Evolutionary conservation across 2,888 invertebrate genomes (phyloP).

Genomic region (Zonitis immaculata): DNA sequence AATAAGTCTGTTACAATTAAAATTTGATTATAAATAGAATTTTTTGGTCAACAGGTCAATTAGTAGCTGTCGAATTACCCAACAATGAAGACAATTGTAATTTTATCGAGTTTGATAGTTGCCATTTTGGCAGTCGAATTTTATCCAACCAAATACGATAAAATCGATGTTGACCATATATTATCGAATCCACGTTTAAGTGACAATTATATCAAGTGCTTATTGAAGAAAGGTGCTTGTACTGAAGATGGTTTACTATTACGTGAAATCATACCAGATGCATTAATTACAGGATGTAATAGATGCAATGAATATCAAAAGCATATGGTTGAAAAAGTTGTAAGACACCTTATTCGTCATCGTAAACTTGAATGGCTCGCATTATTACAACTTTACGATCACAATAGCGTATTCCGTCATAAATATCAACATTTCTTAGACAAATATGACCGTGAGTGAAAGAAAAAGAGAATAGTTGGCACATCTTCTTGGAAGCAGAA

Average conservation of each 20-base stretch:
- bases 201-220: constrained; percentile 11
- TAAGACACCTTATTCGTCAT: constrained; percentile 55
- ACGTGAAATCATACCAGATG: constrained; percentile 58
- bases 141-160: constrained; percentile 19
- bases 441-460: background rate
- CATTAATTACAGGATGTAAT: constrained; percentile 57
- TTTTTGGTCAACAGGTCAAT: background rate
- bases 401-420: too few species aligned
- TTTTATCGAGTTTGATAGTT: constrained; percentile 6
- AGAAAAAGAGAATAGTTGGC: too few species aligned
- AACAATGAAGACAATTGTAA: constrained; percentile 14
- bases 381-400: constrained; percentile 59
- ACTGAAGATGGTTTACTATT: constrained; percentile 41
- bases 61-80: background rate
- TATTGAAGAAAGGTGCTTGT: constrained; percentile 15
- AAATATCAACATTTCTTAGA: constrained; percentile 34
- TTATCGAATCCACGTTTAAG: constrained; percentile 10
- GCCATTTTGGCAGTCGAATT: constrained; percentile 7
- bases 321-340: constrained; percentile 58
- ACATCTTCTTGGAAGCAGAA: too few species aligned
- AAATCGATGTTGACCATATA: constrained; percentile 14
- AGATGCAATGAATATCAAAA: constrained; percentile 61
- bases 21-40: background rate
- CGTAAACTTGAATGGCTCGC: constrained; percentile 60
- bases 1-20: background rate